Evolutionary conservation across 1,140 invertebrate genomes (phyloP).

Genomic region (Adoxophyes honmai): DNA sequence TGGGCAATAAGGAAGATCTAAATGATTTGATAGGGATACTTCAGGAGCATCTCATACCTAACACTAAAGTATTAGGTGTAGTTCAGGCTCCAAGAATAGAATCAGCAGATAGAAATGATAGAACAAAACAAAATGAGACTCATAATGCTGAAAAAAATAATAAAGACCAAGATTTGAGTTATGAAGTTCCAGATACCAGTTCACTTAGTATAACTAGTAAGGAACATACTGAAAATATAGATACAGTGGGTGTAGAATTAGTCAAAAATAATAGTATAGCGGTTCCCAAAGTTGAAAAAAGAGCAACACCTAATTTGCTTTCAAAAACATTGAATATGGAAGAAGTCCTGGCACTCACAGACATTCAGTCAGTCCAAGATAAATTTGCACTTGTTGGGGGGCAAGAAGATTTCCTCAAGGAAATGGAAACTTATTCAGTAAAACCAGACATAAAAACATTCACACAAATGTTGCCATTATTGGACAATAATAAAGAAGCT

Average conservation of each 20-base stretch:
- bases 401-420: constrained; percentile 82
- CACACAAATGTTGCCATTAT: constrained; percentile 84
- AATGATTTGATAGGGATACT: constrained; percentile 64
- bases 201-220: not conserved
- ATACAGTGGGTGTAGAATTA: constrained; percentile 22
- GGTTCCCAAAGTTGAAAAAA: constrained; percentile 17
- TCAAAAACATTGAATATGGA: constrained; percentile 77
- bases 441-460: constrained; percentile 88
- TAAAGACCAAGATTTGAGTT: constrained; percentile 5
- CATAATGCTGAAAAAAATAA: not conserved
- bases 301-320: constrained; percentile 78
- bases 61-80: not conserved
- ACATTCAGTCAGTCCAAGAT: constrained; percentile 79
- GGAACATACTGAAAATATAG: constrained; percentile 18
- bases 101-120: not conserved
- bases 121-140: not conserved
- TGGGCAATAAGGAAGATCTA: constrained; percentile 82
- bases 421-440: constrained; percentile 83
- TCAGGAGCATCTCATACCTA: constrained; percentile 26
- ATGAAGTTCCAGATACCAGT: constrained; percentile 8
- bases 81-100: constrained; percentile 5
- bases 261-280: constrained; percentile 20
- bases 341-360: constrained; percentile 76
- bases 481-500: constrained; percentile 80
- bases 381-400: constrained; percentile 90